Percentiles rank a stretch among this genome's conserved stretches.
phyloP scores from a whole-genome alignment of 2,888 invertebrate species.

The Melangyna quadrimaculata region DNA sequence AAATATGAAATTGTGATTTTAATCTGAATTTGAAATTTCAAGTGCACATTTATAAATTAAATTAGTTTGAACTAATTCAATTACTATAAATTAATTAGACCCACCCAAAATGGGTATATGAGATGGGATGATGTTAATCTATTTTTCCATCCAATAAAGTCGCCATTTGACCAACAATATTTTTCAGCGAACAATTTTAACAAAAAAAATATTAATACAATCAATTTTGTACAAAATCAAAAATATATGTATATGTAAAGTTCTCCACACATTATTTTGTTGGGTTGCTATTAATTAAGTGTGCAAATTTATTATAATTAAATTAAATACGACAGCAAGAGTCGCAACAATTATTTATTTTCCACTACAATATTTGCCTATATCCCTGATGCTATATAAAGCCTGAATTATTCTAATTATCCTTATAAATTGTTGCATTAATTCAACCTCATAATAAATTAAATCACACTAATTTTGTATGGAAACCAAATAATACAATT shows the following conservation, averaged over 20 bases:
- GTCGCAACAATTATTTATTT: not conserved
- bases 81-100: not conserved
- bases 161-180: not conserved
- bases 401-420: not conserved
- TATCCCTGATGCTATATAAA: not conserved
- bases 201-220: not conserved
- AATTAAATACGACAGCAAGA: constrained; percentile 14
- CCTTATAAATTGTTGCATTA: not conserved
- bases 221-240: not conserved
- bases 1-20: constrained; percentile 25
- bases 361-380: not conserved
- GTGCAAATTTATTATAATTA: not conserved
- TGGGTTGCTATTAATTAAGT: not conserved
- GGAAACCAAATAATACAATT: not conserved
- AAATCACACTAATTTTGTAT: not conserved
- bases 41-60: not conserved
- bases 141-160: not conserved
- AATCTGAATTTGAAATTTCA: not conserved
- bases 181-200: not conserved
- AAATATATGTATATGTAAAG: not conserved
- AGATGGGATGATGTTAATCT: not conserved
- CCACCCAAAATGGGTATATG: not conserved
- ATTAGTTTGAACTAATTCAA: not conserved
- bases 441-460: not conserved
- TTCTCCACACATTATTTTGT: not conserved